Conservation (phyloP, 2,797 vertebrate genomes). For the Pseudopleuronectes americanus region DNA sequence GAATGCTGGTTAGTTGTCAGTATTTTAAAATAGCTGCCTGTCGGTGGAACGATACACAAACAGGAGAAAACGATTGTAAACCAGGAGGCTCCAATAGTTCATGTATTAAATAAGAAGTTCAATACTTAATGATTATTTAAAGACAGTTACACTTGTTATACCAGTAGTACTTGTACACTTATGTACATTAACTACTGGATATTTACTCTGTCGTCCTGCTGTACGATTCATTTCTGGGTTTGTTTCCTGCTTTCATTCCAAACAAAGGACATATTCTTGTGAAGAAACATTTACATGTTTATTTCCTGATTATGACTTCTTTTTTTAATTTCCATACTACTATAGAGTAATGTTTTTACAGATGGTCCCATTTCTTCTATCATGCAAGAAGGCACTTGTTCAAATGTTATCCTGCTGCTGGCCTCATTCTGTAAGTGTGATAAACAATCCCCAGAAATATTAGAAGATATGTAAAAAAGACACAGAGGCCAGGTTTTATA, state of each 20-base stretch:
- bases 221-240: background rate
- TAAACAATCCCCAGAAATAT: too few relatives aligned
- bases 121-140: too few relatives aligned
- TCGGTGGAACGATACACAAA: background rate
- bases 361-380: too few relatives aligned
- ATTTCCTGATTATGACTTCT: background rate
- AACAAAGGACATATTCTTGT: background rate
- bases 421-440: too few relatives aligned
- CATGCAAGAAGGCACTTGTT: too few relatives aligned
- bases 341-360: too few relatives aligned
- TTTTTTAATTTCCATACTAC: too few relatives aligned
- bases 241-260: background rate
- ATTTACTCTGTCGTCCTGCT: background rate
- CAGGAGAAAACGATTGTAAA: background rate
- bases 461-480: too few relatives aligned
- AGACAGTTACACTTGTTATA: background rate
- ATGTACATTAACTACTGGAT: background rate
- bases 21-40: background rate
- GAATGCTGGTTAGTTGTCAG: slow-evolving; percentile 66
- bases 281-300: background rate
- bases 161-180: too few relatives aligned
- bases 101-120: too few relatives aligned
- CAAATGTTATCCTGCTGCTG: too few relatives aligned
- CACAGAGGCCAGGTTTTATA: slow-evolving; percentile 15
- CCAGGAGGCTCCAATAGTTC: background rate